Base-by-base conservation (phyloP, 2,797 vertebrate species). In the Coregonus ussuriensis region DNA sequence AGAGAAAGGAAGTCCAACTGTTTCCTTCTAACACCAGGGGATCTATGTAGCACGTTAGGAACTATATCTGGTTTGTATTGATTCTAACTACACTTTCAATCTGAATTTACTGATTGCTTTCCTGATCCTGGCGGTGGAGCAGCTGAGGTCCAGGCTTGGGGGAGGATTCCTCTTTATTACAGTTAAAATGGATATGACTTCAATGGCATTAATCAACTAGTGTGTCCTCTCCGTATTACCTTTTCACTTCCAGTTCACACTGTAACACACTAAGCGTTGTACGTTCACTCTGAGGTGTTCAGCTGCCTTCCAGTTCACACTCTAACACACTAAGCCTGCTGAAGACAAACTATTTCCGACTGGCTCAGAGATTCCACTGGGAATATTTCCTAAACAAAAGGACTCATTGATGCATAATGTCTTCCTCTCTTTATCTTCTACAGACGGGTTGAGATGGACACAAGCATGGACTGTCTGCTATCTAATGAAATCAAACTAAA, bases 11-110 rank as follows among this genome's bases (percentile, higher is more conserved):
- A 84, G 84, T 80, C 74, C 59, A 80, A 84, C 77, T 78, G 73
- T 80, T 86, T 85, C 81, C 84, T 83, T 83, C 82, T 83, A 66
- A 1, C 85, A 82, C 79, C 59, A 11, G 71, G 86, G 81, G 83
- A 86, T 88, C 83, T 72, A 82, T 85, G 83, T 75, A 79, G 77
- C 74, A 75, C 81, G 85, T 87, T 83, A 86, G 78, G 74, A 87
- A 84, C 73, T 83, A 80, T 79, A 91, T 87, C 82, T 86, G 53
- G 71, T 88, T 90, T 89, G 85, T 87, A 89, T 88, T 89, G 90
- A 93, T 92, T 5, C 82, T 47, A 78, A 81, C 85, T 71, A 79
- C 81, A 87, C 83, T 88, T 54, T 88, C 80, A 86, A 86, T 84
- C 85, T 85, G 69, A 87, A 88, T 86, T 85, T 79, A 87, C 86